Evolutionary conservation across 2,888 invertebrate species (phyloP).

Genomic region (Tenthredo livida): DNA sequence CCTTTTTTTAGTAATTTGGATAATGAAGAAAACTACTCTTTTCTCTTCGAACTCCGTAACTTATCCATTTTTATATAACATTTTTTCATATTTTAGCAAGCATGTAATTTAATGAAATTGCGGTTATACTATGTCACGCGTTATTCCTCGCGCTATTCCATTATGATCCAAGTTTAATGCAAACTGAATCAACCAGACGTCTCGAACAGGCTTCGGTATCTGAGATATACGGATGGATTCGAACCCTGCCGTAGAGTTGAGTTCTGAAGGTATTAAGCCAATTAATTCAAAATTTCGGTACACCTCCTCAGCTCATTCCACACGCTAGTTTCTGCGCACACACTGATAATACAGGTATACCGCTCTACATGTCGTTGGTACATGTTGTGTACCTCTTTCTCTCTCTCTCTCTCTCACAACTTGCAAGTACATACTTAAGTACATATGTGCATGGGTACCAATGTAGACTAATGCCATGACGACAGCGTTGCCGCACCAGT

Average conservation of each 20-base stretch:
- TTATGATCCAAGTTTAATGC: constrained; percentile 39
- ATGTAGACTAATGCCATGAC: not conserved
- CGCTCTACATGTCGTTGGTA: not conserved
- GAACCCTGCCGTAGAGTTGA: not conserved
- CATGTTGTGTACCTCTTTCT: not conserved
- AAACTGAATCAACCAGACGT: constrained; percentile 26
- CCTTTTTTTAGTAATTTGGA: too few relatives aligned
- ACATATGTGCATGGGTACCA: not conserved
- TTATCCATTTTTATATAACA: too few relatives aligned
- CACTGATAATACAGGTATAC: not conserved
- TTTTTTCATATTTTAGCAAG: not conserved
- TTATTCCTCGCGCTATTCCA: not conserved
- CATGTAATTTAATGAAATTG: not conserved
- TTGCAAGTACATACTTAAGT: not conserved
- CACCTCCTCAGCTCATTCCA: not conserved
- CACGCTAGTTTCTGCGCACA: not conserved
- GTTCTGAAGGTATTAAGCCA: constrained; percentile 55
- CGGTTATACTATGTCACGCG: not conserved
- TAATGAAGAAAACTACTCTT: too few relatives aligned
- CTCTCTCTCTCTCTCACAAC: not conserved
- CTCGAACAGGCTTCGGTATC: constrained; percentile 37
- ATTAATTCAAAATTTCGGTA: constrained; percentile 56
- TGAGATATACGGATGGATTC: constrained; percentile 41
- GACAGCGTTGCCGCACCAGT: not conserved
- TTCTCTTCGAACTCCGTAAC: too few relatives aligned